Evolutionary conservation across 1,140 invertebrate species (phyloP).

Genomic region (Anoplolepis gracilipes): DNA sequence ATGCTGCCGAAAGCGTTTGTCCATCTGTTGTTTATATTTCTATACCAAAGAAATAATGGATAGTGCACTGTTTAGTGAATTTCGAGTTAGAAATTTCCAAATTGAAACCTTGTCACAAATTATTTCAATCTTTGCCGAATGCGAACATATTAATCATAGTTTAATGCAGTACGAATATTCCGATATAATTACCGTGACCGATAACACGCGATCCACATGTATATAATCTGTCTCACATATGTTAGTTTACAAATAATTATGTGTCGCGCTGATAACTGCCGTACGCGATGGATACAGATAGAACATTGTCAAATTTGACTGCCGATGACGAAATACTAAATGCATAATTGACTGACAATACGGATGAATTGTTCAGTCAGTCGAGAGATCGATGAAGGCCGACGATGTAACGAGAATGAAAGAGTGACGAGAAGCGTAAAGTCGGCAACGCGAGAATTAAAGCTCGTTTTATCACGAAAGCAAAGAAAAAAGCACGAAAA

Average conservation of each 20-base stretch:
- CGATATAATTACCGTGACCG: slow-evolving; percentile 51
- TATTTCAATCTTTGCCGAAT: not conserved
- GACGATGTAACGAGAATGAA: not conserved
- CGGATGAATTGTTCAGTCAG: slow-evolving; percentile 43
- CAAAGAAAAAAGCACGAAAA: slow-evolving; percentile 46
- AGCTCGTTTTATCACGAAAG: slow-evolving; percentile 32
- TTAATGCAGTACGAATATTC: slow-evolving; percentile 43
- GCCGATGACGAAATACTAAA: slow-evolving; percentile 70
- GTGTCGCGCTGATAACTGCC: slow-evolving; percentile 34
- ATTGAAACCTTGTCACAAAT: not conserved
- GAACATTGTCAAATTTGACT: slow-evolving; percentile 63
- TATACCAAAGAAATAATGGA: not conserved
- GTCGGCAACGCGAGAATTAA: slow-evolving; percentile 12
- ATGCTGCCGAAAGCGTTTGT: not conserved
- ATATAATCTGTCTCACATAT: slow-evolving; percentile 11
- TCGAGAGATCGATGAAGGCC: slow-evolving; percentile 29
- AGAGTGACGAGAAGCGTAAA: slow-evolving; percentile 13
- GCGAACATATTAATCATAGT: slow-evolving; percentile 30
- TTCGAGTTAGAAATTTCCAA: not conserved
- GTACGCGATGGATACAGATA: slow-evolving; percentile 28
- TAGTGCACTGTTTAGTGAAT: not conserved
- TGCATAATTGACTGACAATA: slow-evolving; percentile 73
- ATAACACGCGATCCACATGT: slow-evolving; percentile 60
- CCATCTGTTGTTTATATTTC: slow-evolving; percentile 20
- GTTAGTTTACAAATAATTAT: slow-evolving; percentile 63